Evolutionary conservation across 2,888 invertebrate genomes (phyloP), one percentile per base, ranked within the genome.

Genomic region (Blera fallax): DNA sequence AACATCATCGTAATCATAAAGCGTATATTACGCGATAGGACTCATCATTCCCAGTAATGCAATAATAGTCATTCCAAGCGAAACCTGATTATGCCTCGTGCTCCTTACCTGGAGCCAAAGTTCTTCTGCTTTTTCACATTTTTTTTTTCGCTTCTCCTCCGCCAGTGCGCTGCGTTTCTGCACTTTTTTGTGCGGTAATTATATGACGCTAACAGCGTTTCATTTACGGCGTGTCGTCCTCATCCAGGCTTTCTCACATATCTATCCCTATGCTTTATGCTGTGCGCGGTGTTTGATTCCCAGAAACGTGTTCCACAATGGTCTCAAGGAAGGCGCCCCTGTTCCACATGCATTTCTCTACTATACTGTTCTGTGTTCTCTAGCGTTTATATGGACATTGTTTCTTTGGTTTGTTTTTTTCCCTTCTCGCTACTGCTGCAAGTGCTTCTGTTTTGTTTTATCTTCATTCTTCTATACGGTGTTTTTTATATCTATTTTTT

Each of bases 291-390:
- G 85, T 85, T 85, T 85, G 81, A 81, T 85, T 85, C 85, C 76
- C 81, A 85, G 85, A 85, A 85, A 85, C 85, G 81, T 85, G 81
- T 85, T 81, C 67, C 85, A 85, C 85, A 85, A 81, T 81, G 62
- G 85, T 81, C 81, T 85, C 81, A 85, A 85, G 85, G 85, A 85
- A 85, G 85, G 85, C 85, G 85, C 85, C 85, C 85, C 85, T 85
- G 81, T 85, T 85, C 85, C 85, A 85, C 85, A 81, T 85, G 76
- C 81, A 85, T 74, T 84, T 79, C 73, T 79, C 83, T 77, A 65
- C 70, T 62, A 32, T 52, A 34, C 64, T 70, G 77, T 78, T 76
- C 50, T 83, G 32, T 77, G 64, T 74, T 76, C 85, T 79, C 60
- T 67, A 70, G 65, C 43, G 37, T 80, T 76, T 77, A 85, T 85